Evolutionary conservation across 2,888 invertebrate species (phyloP).

Genomic region (Scrobipalpa atriplicella): DNA sequence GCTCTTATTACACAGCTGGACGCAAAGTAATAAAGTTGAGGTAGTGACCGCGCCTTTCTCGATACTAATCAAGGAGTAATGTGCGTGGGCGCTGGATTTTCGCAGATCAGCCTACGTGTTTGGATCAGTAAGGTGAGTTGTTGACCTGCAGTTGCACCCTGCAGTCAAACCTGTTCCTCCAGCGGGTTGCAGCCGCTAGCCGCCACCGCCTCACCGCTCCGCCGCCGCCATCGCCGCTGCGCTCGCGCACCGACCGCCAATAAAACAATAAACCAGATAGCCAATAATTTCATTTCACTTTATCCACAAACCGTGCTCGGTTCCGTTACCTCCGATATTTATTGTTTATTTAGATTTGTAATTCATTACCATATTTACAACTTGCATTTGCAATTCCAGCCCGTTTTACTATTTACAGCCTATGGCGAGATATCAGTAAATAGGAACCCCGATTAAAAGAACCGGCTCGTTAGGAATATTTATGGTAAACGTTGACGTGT

Average conservation of each 20-base stretch:
- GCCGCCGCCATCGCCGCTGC: conserved; percentile 37
- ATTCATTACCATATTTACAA: conserved; percentile 17
- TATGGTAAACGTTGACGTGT: conserved; percentile 51
- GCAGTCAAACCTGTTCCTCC: conserved; percentile 70
- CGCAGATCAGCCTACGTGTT: conserved; percentile 71
- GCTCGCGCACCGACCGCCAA: conserved; percentile 41
- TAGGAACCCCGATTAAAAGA: conserved; percentile 30
- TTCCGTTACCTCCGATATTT: conserved; percentile 29
- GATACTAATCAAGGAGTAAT: too few species aligned
- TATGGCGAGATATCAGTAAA: conserved; percentile 46
- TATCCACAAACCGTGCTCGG: conserved; percentile 22
- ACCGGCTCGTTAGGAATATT: conserved; percentile 46
- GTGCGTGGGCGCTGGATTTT: conserved; percentile 64
- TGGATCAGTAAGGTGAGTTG: conserved; percentile 69
- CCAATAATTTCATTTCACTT: conserved; percentile 40
- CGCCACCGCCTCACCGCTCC: conserved; percentile 33
- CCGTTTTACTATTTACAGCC: conserved; percentile 36
- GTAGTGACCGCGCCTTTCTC: conserved; percentile 39
- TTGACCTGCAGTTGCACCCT: conserved; percentile 70
- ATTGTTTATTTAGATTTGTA: conserved; percentile 25
- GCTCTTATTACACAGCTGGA: conserved; percentile 11
- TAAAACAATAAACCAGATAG: conserved; percentile 46
- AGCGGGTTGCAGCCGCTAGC: conserved; percentile 46
- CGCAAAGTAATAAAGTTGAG: conserved; percentile 31
- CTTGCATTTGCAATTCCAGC: conserved; percentile 15